phyloP scores from a whole-genome alignment of 64 coral and sea anemone species.

The Porites australiensis region DNA sequence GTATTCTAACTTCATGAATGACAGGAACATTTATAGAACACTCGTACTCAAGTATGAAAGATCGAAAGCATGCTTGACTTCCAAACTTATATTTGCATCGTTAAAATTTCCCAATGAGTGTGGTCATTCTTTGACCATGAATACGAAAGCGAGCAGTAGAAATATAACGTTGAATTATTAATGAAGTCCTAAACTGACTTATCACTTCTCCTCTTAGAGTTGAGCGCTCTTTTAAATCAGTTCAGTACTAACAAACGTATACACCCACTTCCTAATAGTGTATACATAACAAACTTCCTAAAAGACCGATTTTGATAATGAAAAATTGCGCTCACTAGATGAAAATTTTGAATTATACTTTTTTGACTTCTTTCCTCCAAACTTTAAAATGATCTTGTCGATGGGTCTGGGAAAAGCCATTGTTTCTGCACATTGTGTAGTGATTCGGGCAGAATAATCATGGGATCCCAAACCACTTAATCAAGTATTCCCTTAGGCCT shows the following conservation, averaged over 20 bases:
- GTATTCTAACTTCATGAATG: background rate
- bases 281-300: background rate
- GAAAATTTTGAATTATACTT: background rate
- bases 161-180: background rate
- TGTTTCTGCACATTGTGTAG: no score
- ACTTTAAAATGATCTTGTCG: no score
- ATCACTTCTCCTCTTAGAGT: background rate
- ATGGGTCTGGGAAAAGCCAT: no score
- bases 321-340: background rate
- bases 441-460: no score
- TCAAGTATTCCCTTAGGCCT: no score
- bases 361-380: background rate
- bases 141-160: background rate
- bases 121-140: background rate
- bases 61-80: background rate
- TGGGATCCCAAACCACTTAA: no score
- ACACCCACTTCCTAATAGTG: background rate
- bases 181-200: background rate
- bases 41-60: background rate
- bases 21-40: background rate
- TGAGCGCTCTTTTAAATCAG: background rate
- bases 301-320: background rate
- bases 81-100: constrained; percentile 1
- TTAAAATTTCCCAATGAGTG: background rate
- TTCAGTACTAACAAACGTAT: no score